Percentiles rank a stretch among this genome's conserved stretches.
These are phyloP conservation scores for Eleutherodactylus coqui DNA, from an alignment of 2,797 vertebrate genomes.

Conservation along the genomic window DNA sequence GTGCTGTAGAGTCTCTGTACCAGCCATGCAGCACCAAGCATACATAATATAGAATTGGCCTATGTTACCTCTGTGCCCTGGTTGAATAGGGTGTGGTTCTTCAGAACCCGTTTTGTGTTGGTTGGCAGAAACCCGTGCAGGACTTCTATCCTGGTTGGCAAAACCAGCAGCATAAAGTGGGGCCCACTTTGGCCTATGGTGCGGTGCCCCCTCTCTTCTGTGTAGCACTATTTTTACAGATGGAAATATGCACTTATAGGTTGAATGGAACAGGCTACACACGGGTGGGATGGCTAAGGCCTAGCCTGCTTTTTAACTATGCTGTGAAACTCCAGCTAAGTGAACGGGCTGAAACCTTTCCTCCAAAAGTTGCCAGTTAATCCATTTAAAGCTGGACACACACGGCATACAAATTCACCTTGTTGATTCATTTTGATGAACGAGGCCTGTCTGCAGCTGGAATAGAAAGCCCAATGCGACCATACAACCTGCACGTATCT, in stretches of 20 bases:
- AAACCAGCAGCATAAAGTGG: not conserved
- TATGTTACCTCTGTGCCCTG: too few relatives aligned
- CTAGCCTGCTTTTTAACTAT: not conserved
- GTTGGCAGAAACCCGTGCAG: too few relatives aligned
- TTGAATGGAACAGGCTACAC: not conserved
- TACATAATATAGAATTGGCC: too few relatives aligned
- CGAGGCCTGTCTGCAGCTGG: not conserved
- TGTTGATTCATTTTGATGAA: not conserved
- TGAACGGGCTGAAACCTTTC: not conserved
- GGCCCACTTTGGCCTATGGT: too few relatives aligned
- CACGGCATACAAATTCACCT: not conserved
- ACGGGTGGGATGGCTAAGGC: not conserved
- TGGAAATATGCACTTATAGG: not conserved
- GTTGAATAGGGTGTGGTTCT: too few relatives aligned
- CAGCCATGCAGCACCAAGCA: too few relatives aligned
- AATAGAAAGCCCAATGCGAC: not conserved
- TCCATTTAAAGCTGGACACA: slow-evolving; percentile 11
- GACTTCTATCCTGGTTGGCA: too few relatives aligned
- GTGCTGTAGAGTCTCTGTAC: too few relatives aligned
- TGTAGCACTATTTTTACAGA: not conserved
- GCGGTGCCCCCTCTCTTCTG: not conserved
- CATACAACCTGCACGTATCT: not conserved
- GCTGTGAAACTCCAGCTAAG: not conserved
- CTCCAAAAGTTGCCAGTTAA: slow-evolving; percentile 6
- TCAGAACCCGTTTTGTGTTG: too few relatives aligned